Base-by-base conservation (phyloP, 2,113 vertebrate species). In the Montifringilla adamsi region DNA sequence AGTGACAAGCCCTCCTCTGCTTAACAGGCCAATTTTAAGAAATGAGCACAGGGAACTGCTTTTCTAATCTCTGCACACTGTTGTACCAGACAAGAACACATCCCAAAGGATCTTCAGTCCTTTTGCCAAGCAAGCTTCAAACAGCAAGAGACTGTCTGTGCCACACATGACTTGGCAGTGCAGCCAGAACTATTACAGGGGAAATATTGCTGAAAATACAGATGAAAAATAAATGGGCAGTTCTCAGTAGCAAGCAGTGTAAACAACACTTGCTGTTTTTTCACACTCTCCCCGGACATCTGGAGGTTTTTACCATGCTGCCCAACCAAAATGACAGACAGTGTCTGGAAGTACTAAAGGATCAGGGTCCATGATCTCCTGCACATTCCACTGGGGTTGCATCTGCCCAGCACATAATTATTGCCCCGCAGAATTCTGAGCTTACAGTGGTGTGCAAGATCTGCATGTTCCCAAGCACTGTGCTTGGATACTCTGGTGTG, bases 361-460 rank as follows among this genome's bases (percentile, higher is more conserved):
- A 58, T 23, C 39, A 85, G 15, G 24, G 24, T 7, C 9, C 9
- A 13, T 2, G 18, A 49, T 46, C 43, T 72, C 62, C 59, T 30
- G 53, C 67, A 76, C 30, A 5, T 67, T 59, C 39, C 35, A 50
- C 8, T 13, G n/a, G 20, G 67, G 39, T 24, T 52, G 17, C 8
- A 31, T 24, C 47, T 87, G 44, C 52, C 53, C 77, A 75, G 39
- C 35, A 59, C 4, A 6, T 2, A 39, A 24, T 31, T 7, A 72
- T 16, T 56, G 72, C 47, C 18, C 64, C 22, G 8, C 18, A n/a
- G 28, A 41, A 30, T 47, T 75, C 47, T 49, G 39, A 89, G 58
- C 43, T 37, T 33, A 62, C 0, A 15, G 43, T 30, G 39, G 44
- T 43, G 67, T 22, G 17, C 0, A 0, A 82, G 49, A 68, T 23